Evolutionary conservation across 2,888 invertebrate species (phyloP).

Genomic region (Uropetala carovei): DNA sequence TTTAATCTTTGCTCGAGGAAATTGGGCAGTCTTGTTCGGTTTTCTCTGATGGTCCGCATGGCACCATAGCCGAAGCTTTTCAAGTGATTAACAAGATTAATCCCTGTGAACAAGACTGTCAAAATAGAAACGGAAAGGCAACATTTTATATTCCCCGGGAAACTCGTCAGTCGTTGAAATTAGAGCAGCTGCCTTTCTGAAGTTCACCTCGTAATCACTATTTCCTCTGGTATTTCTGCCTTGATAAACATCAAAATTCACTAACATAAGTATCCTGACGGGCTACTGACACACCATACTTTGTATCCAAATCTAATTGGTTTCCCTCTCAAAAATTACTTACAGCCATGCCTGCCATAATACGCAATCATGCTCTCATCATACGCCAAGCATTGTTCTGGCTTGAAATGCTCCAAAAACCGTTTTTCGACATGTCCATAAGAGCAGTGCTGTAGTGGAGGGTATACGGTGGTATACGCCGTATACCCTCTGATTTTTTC

Average conservation of each 20-base stretch:
- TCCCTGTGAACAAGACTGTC: slow-evolving; percentile 71
- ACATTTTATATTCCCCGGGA: slow-evolving; percentile 65
- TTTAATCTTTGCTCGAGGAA: slow-evolving; percentile 57
- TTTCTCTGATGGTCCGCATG: slow-evolving; percentile 70
- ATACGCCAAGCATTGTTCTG: slow-evolving; percentile 68
- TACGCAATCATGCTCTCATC: slow-evolving; percentile 72
- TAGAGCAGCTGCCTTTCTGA: slow-evolving; percentile 67
- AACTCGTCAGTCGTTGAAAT: slow-evolving; percentile 68
- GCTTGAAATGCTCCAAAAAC: slow-evolving; percentile 68
- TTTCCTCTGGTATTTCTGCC: slow-evolving; percentile 68
- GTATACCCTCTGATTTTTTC: too few species aligned
- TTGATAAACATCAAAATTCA: slow-evolving; percentile 71
- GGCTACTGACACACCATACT: slow-evolving; percentile 70
- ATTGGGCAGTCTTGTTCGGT: slow-evolving; percentile 67
- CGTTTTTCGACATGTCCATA: slow-evolving; percentile 68
- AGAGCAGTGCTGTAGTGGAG: too few species aligned
- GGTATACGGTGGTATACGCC: too few species aligned
- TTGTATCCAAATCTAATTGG: slow-evolving; percentile 72
- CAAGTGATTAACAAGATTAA: slow-evolving; percentile 68
- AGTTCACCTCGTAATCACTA: slow-evolving; percentile 58
- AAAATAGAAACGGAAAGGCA: slow-evolving; percentile 69
- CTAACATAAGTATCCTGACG: slow-evolving; percentile 70
- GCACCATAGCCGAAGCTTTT: slow-evolving; percentile 68
- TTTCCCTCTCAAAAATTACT: slow-evolving; percentile 71
- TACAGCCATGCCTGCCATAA: slow-evolving; percentile 71